A percentile compares a stretch with the other conserved stretches of the same genome.
Conservation (phyloP, 2,888 invertebrate genomes). For the Venustoraphidia nigricollis region DNA sequence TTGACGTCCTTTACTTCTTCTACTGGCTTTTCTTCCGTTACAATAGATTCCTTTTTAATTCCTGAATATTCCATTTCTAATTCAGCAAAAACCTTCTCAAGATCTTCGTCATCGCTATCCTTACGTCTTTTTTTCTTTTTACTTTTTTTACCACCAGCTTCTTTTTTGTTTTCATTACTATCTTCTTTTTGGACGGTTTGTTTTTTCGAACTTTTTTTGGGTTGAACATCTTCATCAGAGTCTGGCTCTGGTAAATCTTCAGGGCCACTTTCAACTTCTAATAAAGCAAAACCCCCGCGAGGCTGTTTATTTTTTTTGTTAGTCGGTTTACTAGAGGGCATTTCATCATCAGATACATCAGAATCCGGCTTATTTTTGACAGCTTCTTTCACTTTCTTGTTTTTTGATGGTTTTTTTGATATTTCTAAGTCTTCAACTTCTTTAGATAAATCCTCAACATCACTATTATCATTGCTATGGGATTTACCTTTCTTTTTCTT, state of each 20-base stretch:
- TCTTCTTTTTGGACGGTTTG: slow-evolving; percentile 16
- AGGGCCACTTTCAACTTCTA: slow-evolving; percentile 45
- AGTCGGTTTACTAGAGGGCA: slow-evolving; percentile 18
- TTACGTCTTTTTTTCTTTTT: slow-evolving; percentile 57
- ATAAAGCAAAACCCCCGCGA: slow-evolving; percentile 37
- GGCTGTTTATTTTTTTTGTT: slow-evolving; percentile 17
- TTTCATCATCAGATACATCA: slow-evolving; percentile 22
- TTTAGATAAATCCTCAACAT: slow-evolving; percentile 32
- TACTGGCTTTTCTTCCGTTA: slow-evolving; percentile 16
- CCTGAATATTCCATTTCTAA: slow-evolving; percentile 67
- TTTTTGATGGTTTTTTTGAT: slow-evolving; percentile 27
- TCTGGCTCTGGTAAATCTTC: slow-evolving; percentile 20
- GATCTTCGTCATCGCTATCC: slow-evolving; percentile 63
- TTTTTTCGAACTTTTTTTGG: slow-evolving; percentile 3
- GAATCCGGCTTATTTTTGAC: slow-evolving; percentile 21
- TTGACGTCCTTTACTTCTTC: slow-evolving; percentile 24
- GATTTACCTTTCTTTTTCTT: slow-evolving; percentile 32
- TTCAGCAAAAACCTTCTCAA: slow-evolving; percentile 72
- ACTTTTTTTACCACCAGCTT: slow-evolving; percentile 44
- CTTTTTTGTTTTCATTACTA: slow-evolving; percentile 27
- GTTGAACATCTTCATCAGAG: slow-evolving; percentile 13
- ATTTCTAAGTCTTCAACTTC: slow-evolving; percentile 42
- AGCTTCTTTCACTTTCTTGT: slow-evolving; percentile 28
- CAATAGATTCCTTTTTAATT: slow-evolving; percentile 32
- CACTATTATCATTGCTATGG: slow-evolving; percentile 30